phyloP scores from a whole-genome alignment of 2,797 vertebrate genomes.

The Brachyalestes nurse region DNA sequence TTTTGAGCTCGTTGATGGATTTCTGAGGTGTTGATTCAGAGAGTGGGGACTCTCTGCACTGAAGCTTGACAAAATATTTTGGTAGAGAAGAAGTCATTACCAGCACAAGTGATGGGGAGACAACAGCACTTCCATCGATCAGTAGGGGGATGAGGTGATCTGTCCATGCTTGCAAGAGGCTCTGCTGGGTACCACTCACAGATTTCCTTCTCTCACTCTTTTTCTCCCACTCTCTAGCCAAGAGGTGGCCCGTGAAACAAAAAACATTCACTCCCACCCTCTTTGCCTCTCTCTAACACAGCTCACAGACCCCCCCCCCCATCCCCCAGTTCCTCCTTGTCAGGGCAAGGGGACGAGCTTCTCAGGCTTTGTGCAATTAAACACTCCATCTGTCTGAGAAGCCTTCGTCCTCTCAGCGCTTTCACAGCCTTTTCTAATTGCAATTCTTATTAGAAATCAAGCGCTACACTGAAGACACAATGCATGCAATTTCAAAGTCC shows the following conservation, averaged over 20 bases:
- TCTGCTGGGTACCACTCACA: constrained; percentile 55
- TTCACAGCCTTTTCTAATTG: constrained; percentile 71
- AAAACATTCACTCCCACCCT: constrained; percentile 49
- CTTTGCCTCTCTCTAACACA: constrained; percentile 34
- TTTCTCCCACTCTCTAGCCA: constrained; percentile 57
- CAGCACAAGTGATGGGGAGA: constrained; percentile 77
- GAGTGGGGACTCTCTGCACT: constrained; percentile 80
- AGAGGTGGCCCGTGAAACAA: constrained; percentile 72
- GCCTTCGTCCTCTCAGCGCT: constrained; percentile 64
- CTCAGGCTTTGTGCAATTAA: constrained; percentile 78
- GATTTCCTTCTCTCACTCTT: constrained; percentile 40
- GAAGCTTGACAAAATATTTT: constrained; percentile 89
- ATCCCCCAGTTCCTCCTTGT: constrained; percentile 42
- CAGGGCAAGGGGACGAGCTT: constrained; percentile 68
- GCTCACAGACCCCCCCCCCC: constrained; percentile 7
- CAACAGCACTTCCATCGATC: constrained; percentile 81
- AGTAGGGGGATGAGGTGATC: constrained; percentile 77
- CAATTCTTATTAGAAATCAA: constrained; percentile 66
- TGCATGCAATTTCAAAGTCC: constrained; percentile 60
- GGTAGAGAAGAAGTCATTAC: constrained; percentile 84
- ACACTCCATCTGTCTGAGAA: constrained; percentile 84
- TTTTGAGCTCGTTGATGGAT: constrained; percentile 82
- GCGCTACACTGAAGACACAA: constrained; percentile 58
- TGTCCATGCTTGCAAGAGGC: constrained; percentile 80
- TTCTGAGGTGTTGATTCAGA: constrained; percentile 82